These are phyloP conservation scores for Chelonia mydas DNA, from an alignment of 2,797 vertebrate species.

Conservation along the genomic window DNA sequence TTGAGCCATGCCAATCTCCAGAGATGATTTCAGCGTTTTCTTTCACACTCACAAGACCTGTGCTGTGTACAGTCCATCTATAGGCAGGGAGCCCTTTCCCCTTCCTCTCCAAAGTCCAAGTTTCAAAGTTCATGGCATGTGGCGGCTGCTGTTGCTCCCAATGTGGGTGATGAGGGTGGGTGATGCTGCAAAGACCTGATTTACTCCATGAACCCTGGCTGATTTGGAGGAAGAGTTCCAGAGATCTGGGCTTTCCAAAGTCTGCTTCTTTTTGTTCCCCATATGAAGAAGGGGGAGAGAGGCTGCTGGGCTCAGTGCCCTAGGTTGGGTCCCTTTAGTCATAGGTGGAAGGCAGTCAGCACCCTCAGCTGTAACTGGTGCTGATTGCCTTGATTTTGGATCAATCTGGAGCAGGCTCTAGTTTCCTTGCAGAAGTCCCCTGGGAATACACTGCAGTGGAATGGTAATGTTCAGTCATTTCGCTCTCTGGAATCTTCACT, in stretches of 20 bases:
- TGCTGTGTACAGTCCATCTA: neutral
- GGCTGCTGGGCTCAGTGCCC: neutral
- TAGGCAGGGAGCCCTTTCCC: constrained; percentile 24
- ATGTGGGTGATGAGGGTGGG: neutral
- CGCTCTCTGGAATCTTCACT: neutral
- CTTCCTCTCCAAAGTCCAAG: neutral
- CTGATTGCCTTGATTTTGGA: neutral
- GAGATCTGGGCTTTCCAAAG: neutral
- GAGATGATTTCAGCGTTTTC: neutral
- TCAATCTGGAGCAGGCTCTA: neutral
- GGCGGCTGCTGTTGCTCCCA: neutral
- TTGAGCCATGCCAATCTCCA: neutral
- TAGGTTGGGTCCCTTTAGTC: neutral
- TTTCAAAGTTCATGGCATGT: neutral
- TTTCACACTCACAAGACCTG: neutral
- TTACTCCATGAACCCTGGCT: neutral
- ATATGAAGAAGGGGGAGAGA: neutral
- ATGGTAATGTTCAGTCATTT: rapidly evolving
- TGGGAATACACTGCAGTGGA: rapidly evolving
- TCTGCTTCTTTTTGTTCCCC: neutral
- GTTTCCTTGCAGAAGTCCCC: neutral
- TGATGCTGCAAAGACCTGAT: rapidly evolving
- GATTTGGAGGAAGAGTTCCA: neutral
- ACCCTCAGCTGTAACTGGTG: neutral
- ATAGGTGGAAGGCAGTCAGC: neutral